Evolutionary conservation across 1,140 invertebrate genomes (phyloP).

Genomic region (Scaptomyza graminum): DNA sequence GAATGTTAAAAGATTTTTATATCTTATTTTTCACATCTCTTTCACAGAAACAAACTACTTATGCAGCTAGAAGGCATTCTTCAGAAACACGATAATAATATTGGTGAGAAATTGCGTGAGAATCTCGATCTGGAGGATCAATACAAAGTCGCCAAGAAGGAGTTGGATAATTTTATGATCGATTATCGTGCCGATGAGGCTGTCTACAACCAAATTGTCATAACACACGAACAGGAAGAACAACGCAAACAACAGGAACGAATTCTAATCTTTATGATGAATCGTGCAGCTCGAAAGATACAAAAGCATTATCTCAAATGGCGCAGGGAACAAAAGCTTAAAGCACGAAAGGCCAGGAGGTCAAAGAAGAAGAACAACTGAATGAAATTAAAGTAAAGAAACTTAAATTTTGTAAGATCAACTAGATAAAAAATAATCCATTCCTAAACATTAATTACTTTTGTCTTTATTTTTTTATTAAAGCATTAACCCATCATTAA

Average conservation of each 20-base stretch:
- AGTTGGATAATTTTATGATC: conserved; percentile 59
- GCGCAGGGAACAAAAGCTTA: conserved; percentile 58
- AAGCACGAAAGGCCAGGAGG: conserved; percentile 34
- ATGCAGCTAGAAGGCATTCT: conserved; percentile 55
- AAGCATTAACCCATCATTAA: too few species aligned
- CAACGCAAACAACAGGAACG: conserved; percentile 52
- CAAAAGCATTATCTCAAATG: conserved; percentile 68
- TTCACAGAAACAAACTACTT: conserved; percentile 50
- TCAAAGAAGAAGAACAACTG: conserved; percentile 58
- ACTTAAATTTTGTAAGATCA: too few species aligned
- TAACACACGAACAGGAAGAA: conserved; percentile 61
- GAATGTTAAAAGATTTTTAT: too few species aligned
- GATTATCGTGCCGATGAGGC: conserved; percentile 51
- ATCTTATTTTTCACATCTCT: too few species aligned
- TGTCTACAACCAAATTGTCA: conserved; percentile 53
- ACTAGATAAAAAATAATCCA: too few species aligned
- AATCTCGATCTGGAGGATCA: conserved; percentile 55
- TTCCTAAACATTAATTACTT: too few species aligned
- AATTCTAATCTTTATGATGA: conserved; percentile 70
- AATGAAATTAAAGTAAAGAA: too few species aligned
- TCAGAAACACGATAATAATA: conserved; percentile 45
- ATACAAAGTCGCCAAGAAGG: conserved; percentile 50
- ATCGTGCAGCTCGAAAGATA: conserved; percentile 63
- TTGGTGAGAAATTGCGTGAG: conserved; percentile 48
- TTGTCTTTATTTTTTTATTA: too few species aligned